These are phyloP conservation scores for Arnoldichthys spilopterus DNA, from an alignment of 2,797 vertebrate genomes.

Conservation along the genomic window DNA sequence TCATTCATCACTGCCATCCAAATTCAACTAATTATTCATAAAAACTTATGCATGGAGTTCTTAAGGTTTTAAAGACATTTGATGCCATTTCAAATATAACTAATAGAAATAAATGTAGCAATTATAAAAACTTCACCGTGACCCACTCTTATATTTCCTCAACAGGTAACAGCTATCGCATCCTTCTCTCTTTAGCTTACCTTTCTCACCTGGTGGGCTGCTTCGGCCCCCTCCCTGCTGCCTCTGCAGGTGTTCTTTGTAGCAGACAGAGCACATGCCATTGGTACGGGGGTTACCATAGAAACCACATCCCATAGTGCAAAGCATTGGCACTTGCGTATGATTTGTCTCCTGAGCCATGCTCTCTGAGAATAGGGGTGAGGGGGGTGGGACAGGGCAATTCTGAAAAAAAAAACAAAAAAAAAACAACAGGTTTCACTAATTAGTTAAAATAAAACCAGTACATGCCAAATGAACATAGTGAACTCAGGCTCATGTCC, in stretches of 20 bases:
- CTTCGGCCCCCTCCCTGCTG: slow-evolving; percentile 88
- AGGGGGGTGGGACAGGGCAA: slow-evolving; percentile 76
- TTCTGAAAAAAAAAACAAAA: slow-evolving; percentile 69
- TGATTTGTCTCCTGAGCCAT: slow-evolving; percentile 95
- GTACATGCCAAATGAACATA: too few species aligned
- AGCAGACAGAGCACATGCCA: slow-evolving; percentile 93
- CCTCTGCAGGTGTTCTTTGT: slow-evolving; percentile 91
- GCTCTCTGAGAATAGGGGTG: slow-evolving; percentile 66
- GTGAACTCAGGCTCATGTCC: too few species aligned
- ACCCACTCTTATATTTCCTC: too few species aligned
- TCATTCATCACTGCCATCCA: too few species aligned
- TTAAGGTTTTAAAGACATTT: too few species aligned
- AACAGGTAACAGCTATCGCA: neutral
- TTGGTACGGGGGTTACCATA: slow-evolving; percentile 91
- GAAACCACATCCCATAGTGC: slow-evolving; percentile 90
- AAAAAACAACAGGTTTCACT: neutral
- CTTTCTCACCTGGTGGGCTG: slow-evolving; percentile 86
- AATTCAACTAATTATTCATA: too few species aligned
- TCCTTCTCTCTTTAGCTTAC: slow-evolving; percentile 62
- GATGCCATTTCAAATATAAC: too few species aligned
- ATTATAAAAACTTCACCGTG: too few species aligned
- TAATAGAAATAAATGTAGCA: too few species aligned
- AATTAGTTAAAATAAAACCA: neutral
- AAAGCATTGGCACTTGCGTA: slow-evolving; percentile 91
- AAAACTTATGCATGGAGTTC: too few species aligned